Base-by-base conservation (phyloP, 2,113 vertebrate genomes). In the Eonycteris spelaea region DNA sequence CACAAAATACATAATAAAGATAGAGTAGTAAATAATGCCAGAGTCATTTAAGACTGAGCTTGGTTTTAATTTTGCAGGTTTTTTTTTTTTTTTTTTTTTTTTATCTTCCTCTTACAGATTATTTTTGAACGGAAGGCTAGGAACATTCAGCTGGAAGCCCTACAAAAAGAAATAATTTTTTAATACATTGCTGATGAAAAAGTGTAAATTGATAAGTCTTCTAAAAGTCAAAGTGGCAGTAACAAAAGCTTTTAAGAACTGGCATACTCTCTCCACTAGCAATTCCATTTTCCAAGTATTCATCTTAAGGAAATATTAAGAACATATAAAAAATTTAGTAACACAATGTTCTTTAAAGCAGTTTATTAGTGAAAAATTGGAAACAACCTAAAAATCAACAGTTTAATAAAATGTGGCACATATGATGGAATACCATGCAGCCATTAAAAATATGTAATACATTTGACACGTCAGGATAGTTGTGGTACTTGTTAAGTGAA, bases 331-430 rank as follows among this genome's bases (percentile, higher is more conserved):
- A 94, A 63, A 97, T 59, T 89, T 91, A 86, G 68, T 70, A 93
- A 92, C 91, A 91, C 86, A 78, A 51, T 80, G 48, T 95, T 94
- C 73, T 95, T 97, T 65, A 97, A 95, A 97, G 86, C 63, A 90
- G 82, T 98, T 98, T 98, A 98, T 98, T 98, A 97, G 93, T 96
- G 95, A 96, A 97, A 97, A 96, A 84, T 24, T 95, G 74, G 43
- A 96, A 98, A 92, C 86, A 77, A 95, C 95, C 95, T 97, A 95
- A 93, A 97, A 97, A 90, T 95, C 45, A 92, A 97, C 92, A 94
- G 65, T 95, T 96, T 89, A 96, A 94, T 95, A 96, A 97, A 96
- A 94, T 68, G 95, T 96, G 96, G 96, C 95, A 97, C 96, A 97
- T 68, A 87, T 22, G 74, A 97, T 45, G 67, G 90, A 88, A 59